Evolutionary conservation across 2,797 vertebrate species (phyloP), one percentile per base, ranked within the genome.

Genomic region (Anguilla anguilla): DNA sequence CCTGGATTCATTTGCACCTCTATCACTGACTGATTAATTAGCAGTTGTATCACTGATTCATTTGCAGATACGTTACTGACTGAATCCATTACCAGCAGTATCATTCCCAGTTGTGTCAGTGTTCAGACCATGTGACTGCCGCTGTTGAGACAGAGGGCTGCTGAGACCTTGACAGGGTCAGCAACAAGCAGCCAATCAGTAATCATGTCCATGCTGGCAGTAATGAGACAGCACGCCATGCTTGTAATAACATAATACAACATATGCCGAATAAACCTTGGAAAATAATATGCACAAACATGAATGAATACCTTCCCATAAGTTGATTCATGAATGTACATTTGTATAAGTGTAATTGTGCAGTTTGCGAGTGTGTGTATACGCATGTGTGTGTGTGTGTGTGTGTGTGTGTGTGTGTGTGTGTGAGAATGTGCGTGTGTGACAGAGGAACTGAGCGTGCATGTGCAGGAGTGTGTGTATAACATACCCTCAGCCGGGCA

Each of bases 401-500:
- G 28, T 2, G 28, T 2, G 67, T 2, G 1, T 7, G 67, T 9
- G 67, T 3, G 25, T 69, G n/a, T 31, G 67, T 69, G n/a, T 69
- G 67, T 31, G n/a, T 9, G n/a, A 0, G 67, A 9, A n/a, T 28
- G 67, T 28, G 67, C 2, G n/a, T 28, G 67, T 28, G 67, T 10
- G 67, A 72, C n/a, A 9, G 28, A 79, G 35, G 17, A 39, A 17
- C 31, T 17, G 74, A 82, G 28, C 6, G 77, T 72, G 83, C 83
- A 83, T 74, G 22, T 22, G 7, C 19, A n/a, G 9, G 35, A 35
- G 72, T n/a, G 46, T 46, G 43, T 82, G 79, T 82, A 9, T 51
- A 31, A 19, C 46, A 93, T 95, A 99, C 98, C 98, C 91, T 99
- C 98, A 91, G 95, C 94, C 46, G 96, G 94, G 13, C 95, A 95